These are phyloP conservation scores for Pristionchus exspectatus DNA, from an alignment of 2,888 invertebrate species.

Conservation along the genomic window DNA sequence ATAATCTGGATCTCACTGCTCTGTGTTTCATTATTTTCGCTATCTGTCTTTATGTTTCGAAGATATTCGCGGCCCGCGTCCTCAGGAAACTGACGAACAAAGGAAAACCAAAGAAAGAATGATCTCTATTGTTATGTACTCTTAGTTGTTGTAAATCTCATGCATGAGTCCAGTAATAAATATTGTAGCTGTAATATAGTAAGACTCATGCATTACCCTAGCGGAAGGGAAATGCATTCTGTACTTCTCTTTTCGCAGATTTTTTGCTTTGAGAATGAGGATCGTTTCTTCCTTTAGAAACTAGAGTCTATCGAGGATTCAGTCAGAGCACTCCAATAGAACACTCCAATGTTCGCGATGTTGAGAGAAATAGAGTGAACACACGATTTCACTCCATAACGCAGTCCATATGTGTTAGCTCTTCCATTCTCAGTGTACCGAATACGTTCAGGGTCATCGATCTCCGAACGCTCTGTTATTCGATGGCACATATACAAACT, in stretches of 20 bases:
- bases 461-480: neutral
- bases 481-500: neutral
- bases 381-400: neutral
- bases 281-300: neutral
- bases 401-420: neutral
- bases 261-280: no score
- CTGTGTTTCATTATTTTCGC: neutral
- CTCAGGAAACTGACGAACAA: neutral
- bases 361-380: neutral
- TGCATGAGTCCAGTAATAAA: no score
- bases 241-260: no score
- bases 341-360: neutral
- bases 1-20: constrained; percentile 4
- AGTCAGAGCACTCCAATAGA: neutral
- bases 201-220: no score
- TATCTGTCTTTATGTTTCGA: neutral
- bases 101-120: neutral
- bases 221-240: no score
- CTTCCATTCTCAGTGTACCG: neutral
- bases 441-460: neutral
- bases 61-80: neutral
- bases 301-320: neutral
- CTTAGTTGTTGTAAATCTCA: neutral
- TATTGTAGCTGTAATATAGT: no score
- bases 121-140: neutral